phyloP scores from a whole-genome alignment of 2,797 vertebrate genomes.

The Muscicapa striata region DNA sequence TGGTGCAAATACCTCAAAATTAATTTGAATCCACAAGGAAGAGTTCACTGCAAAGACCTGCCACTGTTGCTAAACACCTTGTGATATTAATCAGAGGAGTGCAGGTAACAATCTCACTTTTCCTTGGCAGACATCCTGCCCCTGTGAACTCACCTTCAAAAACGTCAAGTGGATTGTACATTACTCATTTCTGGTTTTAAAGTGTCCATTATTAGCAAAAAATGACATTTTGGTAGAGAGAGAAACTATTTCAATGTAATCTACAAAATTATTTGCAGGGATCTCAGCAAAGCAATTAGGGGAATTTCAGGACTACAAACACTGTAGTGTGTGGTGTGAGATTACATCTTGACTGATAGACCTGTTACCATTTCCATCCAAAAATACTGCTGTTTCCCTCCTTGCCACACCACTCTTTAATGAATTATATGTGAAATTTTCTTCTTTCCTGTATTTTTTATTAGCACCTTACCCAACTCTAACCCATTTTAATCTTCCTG shows the following conservation, averaged over 20 bases:
- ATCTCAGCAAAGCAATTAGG: slow-evolving; percentile 17
- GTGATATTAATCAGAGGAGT: neutral
- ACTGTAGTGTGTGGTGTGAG: neutral
- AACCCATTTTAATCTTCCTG: neutral
- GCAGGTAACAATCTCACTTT: neutral
- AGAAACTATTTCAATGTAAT: neutral
- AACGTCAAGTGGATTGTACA: neutral
- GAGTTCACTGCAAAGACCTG: neutral
- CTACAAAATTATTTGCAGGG: neutral
- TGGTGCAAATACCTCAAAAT: neutral
- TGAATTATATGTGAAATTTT: neutral
- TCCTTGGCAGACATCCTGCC: neutral
- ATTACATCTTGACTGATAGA: neutral
- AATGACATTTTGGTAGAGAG: neutral
- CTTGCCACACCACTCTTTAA: neutral
- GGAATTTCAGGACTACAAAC: neutral
- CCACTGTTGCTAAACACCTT: rapidly evolving
- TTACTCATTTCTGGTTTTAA: slow-evolving; percentile 2
- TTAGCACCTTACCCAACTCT: neutral
- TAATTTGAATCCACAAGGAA: neutral
- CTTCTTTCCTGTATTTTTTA: neutral
- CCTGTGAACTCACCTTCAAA: neutral
- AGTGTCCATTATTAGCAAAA: slow-evolving; percentile 1
- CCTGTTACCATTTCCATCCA: neutral
- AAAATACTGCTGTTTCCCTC: neutral